Conservation (phyloP, 2,797 vertebrate species). For the Acanthis flammea region DNA sequence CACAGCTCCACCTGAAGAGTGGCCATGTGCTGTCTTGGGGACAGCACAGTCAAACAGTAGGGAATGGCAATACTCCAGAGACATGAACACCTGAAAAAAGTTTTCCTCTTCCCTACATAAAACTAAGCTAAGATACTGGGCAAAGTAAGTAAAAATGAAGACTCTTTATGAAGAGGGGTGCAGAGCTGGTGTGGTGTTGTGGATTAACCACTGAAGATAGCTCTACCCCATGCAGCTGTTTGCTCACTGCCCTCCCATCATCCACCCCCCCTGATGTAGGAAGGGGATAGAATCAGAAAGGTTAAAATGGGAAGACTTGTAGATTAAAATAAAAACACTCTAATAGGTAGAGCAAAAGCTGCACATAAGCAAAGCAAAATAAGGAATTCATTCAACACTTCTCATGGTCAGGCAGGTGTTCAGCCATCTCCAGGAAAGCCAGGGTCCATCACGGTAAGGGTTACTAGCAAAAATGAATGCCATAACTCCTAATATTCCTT, state of each 20-base stretch:
- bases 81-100: background rate
- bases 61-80: background rate
- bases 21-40: background rate
- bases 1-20: background rate
- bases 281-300: background rate
- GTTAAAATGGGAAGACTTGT: background rate
- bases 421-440: background rate
- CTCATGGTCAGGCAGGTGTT: background rate
- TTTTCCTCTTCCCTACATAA: background rate
- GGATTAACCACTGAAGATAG: background rate
- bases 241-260: fast-evolving
- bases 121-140: background rate
- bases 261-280: fast-evolving
- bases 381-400: background rate
- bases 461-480: background rate
- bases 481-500: background rate
- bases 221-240: background rate
- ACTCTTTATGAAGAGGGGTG: background rate
- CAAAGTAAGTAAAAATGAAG: background rate
- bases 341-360: background rate
- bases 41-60: background rate
- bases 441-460: fast-evolving
- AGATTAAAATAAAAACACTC: background rate
- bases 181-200: background rate
- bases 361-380: background rate